Conservation (phyloP, 2,113 vertebrate genomes). For the Otolemur garnettii region DNA sequence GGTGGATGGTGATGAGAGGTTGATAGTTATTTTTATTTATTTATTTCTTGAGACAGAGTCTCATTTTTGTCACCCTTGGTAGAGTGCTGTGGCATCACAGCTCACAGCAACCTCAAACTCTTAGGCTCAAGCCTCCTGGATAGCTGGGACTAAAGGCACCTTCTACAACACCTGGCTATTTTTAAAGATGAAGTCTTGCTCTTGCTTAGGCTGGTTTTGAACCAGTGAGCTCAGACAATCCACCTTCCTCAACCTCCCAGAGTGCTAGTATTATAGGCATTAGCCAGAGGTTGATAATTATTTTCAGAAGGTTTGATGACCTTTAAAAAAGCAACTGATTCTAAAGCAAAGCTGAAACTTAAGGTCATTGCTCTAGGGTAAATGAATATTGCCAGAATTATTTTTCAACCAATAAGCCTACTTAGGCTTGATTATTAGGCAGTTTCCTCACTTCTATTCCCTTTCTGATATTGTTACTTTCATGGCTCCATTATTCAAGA, state of each 20-base stretch:
- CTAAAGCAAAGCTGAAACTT: slow-evolving; percentile 7
- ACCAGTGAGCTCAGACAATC: no score
- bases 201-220: no score
- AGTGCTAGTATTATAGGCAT: no score
- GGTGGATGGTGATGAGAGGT: background rate
- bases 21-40: background rate
- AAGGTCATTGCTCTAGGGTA: background rate
- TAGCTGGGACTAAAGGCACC: no score
- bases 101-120: no score
- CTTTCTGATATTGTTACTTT: background rate
- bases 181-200: no score
- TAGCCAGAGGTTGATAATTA: background rate
- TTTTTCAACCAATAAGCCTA: background rate
- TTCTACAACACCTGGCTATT: no score
- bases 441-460: background rate
- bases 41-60: no score
- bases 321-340: slow-evolving; percentile 35
- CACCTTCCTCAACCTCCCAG: no score
- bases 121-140: no score
- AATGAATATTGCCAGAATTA: background rate
- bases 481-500: background rate
- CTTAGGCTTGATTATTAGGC: background rate
- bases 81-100: no score
- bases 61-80: no score
- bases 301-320: background rate